Evolutionary conservation across 2,888 invertebrate genomes (phyloP), one percentile per base, ranked within the genome.

Genomic region (Eugnorisma glareosa): DNA sequence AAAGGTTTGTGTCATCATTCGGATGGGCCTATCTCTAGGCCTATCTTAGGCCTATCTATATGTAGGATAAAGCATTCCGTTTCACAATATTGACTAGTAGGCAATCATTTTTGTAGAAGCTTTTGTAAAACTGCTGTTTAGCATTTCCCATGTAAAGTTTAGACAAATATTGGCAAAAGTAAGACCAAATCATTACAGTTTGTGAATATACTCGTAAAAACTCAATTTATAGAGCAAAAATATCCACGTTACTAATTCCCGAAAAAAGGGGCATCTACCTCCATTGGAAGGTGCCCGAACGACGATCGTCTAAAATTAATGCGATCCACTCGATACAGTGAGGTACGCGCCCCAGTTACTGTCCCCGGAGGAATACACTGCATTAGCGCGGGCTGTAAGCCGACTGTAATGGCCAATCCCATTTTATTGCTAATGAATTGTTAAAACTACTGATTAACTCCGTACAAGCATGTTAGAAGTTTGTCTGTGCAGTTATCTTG

Each of bases 351-450:
- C 54, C 67, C 68, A 72, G 73, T 71, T 67, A 63, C 73, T 74
- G 64, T 70, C 57, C 83, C 68, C 72, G 24, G 7, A 54, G 85
- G 82, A 79, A 43, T 48, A 61, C 48, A 45, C 69, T 75, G 73
- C 75, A 82, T 85, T 83, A 83, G 80, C 73, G 69, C 64, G n/a
- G 64, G 54, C 75, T 57, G 71, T 74, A 73, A 83, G 70, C 63
- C 70, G 45, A 28, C 66, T 73, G 73, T 76, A 72, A 83, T 73
- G 67, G 67, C 40, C 80, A 61, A 75, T 76, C 77, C 64, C 71
- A 76, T 72, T 80, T 74, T 73, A 85, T 78, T 73, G 67, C 85
- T 73, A 84, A 82, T 84, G 78, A 81, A 84, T 84, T 82, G 79
- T 84, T 82, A 82, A 79, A 85, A 82, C 76, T 77, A 79, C 74